Percentiles rank a stretch among this genome's conserved stretches.
phyloP scores from a whole-genome alignment of 2,888 invertebrate genomes.

The Petrolisthes manimaculis region DNA sequence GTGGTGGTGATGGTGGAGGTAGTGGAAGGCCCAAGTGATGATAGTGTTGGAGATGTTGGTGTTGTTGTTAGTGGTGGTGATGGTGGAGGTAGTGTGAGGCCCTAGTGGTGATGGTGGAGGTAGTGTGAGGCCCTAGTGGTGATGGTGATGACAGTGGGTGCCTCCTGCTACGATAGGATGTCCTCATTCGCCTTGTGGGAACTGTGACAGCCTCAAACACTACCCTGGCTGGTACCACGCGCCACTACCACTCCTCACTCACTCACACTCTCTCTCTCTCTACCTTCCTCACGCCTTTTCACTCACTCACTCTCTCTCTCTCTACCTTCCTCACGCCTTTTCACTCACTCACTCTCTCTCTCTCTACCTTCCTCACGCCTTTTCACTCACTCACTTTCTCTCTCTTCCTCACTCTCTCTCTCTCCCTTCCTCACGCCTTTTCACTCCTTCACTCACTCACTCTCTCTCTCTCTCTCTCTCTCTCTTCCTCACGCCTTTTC shows the following conservation, averaged over 20 bases:
- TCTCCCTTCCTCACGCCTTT: neutral
- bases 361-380: too few relatives aligned
- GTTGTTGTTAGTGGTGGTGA: too few relatives aligned
- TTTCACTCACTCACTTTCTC: too few relatives aligned
- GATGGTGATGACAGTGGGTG: slow-evolving; percentile 29
- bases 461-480: slow-evolving; percentile 4
- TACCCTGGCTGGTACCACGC: slow-evolving; percentile 28
- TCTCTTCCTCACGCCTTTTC: neutral
- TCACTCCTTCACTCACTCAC: neutral
- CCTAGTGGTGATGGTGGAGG: slow-evolving; percentile 8
- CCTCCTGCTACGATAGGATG: slow-evolving; percentile 51
- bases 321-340: too few relatives aligned
- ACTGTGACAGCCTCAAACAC: slow-evolving; percentile 40
- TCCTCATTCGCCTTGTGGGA: slow-evolving; percentile 58
- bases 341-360: too few relatives aligned
- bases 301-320: too few relatives aligned
- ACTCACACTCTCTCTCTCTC: neutral
- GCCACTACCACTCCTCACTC: neutral
- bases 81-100: too few relatives aligned
- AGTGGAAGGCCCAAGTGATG: too few relatives aligned
- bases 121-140: slow-evolving; percentile 23
- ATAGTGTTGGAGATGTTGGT: too few relatives aligned
- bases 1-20: too few relatives aligned
- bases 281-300: neutral
- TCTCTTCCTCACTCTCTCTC: neutral